Conservation (phyloP, 2,797 vertebrate species). For the Myotis daubentonii region DNA sequence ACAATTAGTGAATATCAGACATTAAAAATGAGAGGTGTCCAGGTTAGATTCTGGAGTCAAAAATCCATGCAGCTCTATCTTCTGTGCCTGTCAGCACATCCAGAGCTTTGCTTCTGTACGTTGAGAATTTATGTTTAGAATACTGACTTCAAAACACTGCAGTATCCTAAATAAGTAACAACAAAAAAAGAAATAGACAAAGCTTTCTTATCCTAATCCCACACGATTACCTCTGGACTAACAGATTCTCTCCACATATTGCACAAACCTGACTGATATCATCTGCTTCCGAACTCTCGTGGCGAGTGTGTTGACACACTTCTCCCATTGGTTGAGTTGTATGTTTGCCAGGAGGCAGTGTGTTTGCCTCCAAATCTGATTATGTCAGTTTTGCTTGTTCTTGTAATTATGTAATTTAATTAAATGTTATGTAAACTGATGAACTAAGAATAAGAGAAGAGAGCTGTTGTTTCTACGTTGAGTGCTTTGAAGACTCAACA, state of each 20-base stretch:
- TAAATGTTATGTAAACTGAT: conserved; percentile 54
- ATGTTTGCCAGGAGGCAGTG: conserved; percentile 2
- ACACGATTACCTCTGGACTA: background rate
- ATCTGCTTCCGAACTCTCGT: background rate
- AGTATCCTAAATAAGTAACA: background rate
- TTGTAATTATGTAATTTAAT: conserved; percentile 69
- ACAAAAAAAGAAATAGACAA: background rate
- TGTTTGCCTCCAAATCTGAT: conserved; percentile 64
- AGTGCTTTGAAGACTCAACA: conserved; percentile 50
- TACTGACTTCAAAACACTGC: background rate
- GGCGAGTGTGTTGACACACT: background rate
- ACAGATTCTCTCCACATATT: background rate
- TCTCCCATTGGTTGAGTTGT: background rate
- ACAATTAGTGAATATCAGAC: background rate
- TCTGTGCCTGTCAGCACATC: background rate
- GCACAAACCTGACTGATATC: background rate
- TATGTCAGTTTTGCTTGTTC: conserved; percentile 52
- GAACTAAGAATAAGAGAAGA: conserved; percentile 35
- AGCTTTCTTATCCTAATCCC: background rate
- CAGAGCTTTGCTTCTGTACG: background rate
- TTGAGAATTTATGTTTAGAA: conserved; percentile 8
- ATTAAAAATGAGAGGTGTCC: background rate
- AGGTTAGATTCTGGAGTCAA: background rate
- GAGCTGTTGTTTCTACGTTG: conserved; percentile 11
- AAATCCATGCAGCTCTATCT: background rate